Percentiles rank a stretch among this genome's conserved stretches.
Evolutionary conservation across 2,113 vertebrate species (phyloP).

Genomic region (Ginglymostoma cirratum): DNA sequence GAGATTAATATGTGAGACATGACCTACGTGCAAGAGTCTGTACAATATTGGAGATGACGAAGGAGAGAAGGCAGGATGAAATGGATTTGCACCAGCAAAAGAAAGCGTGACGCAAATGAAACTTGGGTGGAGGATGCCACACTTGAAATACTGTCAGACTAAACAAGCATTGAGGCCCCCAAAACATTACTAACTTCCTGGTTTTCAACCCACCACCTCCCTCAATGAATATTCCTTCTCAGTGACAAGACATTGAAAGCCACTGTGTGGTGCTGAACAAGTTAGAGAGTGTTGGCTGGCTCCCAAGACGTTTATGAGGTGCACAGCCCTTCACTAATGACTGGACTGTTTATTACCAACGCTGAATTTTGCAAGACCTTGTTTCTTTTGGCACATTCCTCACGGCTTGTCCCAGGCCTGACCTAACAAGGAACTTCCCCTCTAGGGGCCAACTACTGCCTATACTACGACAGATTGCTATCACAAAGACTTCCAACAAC

Average conservation of each 20-base stretch:
- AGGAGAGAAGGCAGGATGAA: background rate
- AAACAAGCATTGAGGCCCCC: background rate
- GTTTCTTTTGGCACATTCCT: constrained; percentile 46
- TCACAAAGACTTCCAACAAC: background rate
- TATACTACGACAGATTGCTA: constrained; percentile 20
- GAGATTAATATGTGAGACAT: background rate
- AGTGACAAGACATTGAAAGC: constrained; percentile 10
- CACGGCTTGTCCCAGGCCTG: constrained; percentile 42
- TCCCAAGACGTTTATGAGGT: constrained; percentile 38
- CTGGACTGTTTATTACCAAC: constrained; percentile 38
- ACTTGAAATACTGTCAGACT: background rate
- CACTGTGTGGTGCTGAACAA: background rate
- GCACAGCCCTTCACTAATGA: constrained; percentile 34
- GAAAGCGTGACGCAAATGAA: background rate
- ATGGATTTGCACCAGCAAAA: background rate
- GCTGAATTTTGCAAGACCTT: constrained; percentile 13
- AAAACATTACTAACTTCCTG: background rate
- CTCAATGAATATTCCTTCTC: constrained; percentile 8
- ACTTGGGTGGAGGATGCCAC: background rate
- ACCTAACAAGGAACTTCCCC: constrained; percentile 44
- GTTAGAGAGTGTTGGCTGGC: constrained; percentile 28
- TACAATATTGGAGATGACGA: background rate
- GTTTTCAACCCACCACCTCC: background rate
- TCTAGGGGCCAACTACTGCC: constrained; percentile 25
- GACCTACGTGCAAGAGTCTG: background rate